phyloP scores from a whole-genome alignment of 64 coral and sea anemone genomes.

The Montipora capricornis region DNA sequence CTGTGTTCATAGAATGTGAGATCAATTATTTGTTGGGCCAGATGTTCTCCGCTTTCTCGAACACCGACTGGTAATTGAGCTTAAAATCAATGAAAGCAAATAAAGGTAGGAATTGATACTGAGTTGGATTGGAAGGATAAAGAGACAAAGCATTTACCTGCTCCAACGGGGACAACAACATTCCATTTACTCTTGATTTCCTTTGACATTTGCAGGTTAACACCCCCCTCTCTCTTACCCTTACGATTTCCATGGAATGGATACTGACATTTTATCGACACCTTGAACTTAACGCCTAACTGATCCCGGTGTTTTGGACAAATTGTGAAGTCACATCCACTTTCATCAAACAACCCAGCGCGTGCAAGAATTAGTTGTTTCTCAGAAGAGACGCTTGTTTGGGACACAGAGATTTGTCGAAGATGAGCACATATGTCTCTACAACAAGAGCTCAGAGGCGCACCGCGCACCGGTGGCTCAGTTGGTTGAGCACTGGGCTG shows the following conservation, averaged over 20 bases:
- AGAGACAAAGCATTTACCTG: background rate
- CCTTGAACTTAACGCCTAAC: background rate
- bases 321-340: background rate
- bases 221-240: background rate
- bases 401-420: background rate
- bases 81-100: background rate
- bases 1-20: background rate
- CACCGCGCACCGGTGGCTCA: no score
- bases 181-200: background rate
- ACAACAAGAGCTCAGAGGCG: background rate
- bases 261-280: conserved; percentile 8
- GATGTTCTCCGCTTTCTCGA: background rate
- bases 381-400: background rate
- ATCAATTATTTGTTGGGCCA: background rate
- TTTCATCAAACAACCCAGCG: conserved; percentile 13
- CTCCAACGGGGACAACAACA: background rate
- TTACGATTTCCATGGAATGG: background rate
- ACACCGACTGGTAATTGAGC: background rate
- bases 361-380: conserved; percentile 18
- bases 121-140: background rate
- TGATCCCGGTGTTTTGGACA: conserved; percentile 10
- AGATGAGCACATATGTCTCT: background rate
- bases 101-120: background rate
- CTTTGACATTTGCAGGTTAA: background rate
- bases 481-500: no score